A percentile compares a stretch with the other conserved stretches of the same genome.
phyloP scores from a whole-genome alignment of 2,797 vertebrate genomes.

The Aldrovandia affinis region DNA sequence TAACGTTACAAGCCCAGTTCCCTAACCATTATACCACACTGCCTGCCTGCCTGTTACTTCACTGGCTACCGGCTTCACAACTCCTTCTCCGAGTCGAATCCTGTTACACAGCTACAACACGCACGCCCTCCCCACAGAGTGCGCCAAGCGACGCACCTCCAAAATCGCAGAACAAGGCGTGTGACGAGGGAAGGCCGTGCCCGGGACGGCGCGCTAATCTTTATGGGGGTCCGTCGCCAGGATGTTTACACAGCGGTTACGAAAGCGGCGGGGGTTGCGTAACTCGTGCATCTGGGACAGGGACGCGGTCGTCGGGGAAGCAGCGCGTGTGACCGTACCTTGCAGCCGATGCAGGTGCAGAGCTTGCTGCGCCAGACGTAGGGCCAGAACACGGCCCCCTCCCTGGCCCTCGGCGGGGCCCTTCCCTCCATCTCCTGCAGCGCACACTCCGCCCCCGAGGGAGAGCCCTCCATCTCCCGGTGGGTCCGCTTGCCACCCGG shows the following conservation, averaged over 20 bases:
- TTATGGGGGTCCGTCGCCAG: neutral
- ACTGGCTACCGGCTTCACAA: too few species aligned
- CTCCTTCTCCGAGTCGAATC: neutral
- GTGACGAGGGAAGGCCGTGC: neutral
- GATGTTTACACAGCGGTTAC: neutral
- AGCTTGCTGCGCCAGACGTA: constrained; percentile 84
- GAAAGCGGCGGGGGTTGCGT: neutral
- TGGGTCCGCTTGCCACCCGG: constrained; percentile 59
- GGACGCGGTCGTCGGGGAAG: neutral
- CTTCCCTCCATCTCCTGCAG: constrained; percentile 76
- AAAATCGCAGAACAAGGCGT: neutral
- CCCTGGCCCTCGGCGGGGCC: constrained; percentile 59
- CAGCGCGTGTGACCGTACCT: constrained; percentile 68
- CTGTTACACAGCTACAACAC: neutral
- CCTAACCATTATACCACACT: too few species aligned
- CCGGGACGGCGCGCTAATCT: neutral
- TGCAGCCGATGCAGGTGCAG: constrained; percentile 86
- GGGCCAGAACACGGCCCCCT: constrained; percentile 89
- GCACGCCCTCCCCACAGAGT: neutral
- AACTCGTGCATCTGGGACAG: neutral
- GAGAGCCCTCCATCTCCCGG: constrained; percentile 51
- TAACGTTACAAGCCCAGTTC: too few species aligned
- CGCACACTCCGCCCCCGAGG: constrained; percentile 63
- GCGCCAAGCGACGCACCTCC: neutral
- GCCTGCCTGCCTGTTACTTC: too few species aligned